phyloP scores from a whole-genome alignment of 2,113 vertebrate species.

The Phaethornis superciliosus region DNA sequence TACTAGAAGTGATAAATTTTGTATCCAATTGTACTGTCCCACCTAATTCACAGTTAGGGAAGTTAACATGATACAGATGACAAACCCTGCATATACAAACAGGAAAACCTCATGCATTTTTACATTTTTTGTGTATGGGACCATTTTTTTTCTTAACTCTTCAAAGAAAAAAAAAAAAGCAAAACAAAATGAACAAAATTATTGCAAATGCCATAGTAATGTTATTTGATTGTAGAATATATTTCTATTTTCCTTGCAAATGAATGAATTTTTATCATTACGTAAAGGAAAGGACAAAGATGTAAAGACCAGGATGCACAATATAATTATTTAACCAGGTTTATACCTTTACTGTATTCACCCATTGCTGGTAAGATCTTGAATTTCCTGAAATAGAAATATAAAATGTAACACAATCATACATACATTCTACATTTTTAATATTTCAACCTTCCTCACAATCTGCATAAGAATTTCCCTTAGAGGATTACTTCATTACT shows the following conservation, averaged over 20 bases:
- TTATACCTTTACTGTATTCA: conserved; percentile 93
- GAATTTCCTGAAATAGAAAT: conserved; percentile 83
- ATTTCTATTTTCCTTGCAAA: neutral
- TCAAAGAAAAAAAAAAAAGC: neutral
- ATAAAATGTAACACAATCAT: neutral
- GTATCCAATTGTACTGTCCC: neutral
- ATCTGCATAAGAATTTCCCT: neutral
- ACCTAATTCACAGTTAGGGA: neutral
- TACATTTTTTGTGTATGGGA: neutral
- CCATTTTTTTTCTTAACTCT: neutral
- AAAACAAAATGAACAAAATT: neutral
- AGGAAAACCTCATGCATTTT: neutral
- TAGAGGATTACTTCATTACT: neutral
- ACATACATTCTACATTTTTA: neutral
- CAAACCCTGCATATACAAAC: neutral
- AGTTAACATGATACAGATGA: neutral
- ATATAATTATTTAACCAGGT: neutral
- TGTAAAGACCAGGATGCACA: neutral
- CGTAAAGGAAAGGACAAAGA: neutral
- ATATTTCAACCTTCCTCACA: neutral
- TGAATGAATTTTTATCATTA: neutral
- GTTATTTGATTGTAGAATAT: neutral
- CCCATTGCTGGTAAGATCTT: conserved; percentile 93
- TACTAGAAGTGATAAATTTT: neutral
- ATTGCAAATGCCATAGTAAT: neutral